Evolutionary conservation across 2,888 invertebrate species (phyloP).

Genomic region (Lypha dubia): DNA sequence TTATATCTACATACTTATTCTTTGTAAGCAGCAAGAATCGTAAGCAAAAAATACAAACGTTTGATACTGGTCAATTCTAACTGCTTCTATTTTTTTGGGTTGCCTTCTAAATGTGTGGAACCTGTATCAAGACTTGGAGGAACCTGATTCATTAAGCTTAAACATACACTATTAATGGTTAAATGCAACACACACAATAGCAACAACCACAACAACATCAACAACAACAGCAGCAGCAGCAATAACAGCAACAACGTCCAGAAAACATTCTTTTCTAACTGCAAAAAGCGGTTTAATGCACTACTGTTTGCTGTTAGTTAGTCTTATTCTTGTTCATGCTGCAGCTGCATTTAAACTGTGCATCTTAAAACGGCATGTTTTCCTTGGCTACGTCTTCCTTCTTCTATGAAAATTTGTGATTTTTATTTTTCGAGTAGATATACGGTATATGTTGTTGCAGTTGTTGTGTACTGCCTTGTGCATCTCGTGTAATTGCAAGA

Average conservation of each 20-base stretch:
- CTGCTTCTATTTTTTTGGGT: constrained; percentile 49
- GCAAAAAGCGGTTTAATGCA: constrained; percentile 71
- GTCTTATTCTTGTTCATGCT: constrained; percentile 57
- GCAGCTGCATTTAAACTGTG: constrained; percentile 69
- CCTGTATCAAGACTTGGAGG: constrained; percentile 71
- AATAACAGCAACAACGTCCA: constrained; percentile 62
- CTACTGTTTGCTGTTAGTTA: constrained; percentile 63
- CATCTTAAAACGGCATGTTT: constrained; percentile 66
- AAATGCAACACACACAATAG: constrained; percentile 40
- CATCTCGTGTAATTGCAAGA: constrained; percentile 71
- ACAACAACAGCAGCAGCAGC: constrained; percentile 51
- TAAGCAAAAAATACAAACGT: constrained; percentile 42
- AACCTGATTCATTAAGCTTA: constrained; percentile 72
- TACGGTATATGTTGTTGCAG: constrained; percentile 55
- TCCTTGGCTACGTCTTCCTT: constrained; percentile 63
- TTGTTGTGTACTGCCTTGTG: constrained; percentile 59
- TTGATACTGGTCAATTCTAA: constrained; percentile 69
- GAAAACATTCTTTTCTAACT: constrained; percentile 69
- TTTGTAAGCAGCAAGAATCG: constrained; percentile 8
- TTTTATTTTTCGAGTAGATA: constrained; percentile 21
- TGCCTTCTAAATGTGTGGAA: constrained; percentile 64
- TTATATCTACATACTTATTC: too few relatives aligned
- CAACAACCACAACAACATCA: constrained; percentile 53
- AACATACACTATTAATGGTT: constrained; percentile 61
- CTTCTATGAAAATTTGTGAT: constrained; percentile 65